Conservation (phyloP, 2,797 vertebrate species). For the Nyctalus aviator region DNA sequence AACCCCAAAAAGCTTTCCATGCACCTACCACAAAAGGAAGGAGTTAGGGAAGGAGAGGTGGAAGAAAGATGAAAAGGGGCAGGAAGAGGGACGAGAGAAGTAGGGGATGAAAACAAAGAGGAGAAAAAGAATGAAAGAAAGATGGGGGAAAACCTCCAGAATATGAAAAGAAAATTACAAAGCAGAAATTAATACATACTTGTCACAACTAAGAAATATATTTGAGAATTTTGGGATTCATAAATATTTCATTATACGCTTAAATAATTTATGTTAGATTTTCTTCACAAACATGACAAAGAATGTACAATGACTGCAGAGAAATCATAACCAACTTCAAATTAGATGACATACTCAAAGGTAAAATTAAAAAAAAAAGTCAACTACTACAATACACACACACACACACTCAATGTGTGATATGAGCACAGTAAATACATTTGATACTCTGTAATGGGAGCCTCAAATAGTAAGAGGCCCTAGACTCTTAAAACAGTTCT, state of each 20-base stretch:
- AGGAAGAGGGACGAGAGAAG: not conserved
- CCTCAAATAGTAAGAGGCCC: not conserved
- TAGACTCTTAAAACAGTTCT: not conserved
- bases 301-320: not conserved
- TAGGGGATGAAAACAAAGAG: not conserved
- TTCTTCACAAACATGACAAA: constrained; percentile 24
- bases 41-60: too few species aligned
- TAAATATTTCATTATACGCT: not conserved
- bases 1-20: constrained; percentile 16
- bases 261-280: not conserved
- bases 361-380: not conserved
- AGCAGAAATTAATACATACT: not conserved
- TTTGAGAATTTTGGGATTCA: not conserved
- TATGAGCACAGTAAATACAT: not conserved
- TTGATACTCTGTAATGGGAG: too few species aligned
- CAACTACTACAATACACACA: not conserved
- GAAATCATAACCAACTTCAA: constrained; percentile 38
- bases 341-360: not conserved
- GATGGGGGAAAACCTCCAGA: not conserved
- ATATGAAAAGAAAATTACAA: constrained; percentile 5
- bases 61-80: accelerated
- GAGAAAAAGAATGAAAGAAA: not conserved
- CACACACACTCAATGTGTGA: not conserved
- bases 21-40: not conserved
- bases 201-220: not conserved